phyloP scores from a whole-genome alignment of 1,140 invertebrate genomes.

The Probaryconus sp. region DNA sequence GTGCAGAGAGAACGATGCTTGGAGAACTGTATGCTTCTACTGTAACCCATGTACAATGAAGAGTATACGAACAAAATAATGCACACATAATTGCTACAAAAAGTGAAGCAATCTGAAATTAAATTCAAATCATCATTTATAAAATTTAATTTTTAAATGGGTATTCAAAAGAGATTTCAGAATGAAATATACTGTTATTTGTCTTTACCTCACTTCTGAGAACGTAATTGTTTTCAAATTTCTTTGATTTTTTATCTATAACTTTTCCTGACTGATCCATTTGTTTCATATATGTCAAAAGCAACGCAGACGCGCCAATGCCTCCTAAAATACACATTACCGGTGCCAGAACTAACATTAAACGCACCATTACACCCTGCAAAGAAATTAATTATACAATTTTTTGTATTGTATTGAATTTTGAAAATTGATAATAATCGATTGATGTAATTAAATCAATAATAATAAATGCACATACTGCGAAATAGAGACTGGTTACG shows the following conservation, averaged over 20 bases:
- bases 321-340: conserved; percentile 98
- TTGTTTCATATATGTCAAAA: conserved; percentile 95
- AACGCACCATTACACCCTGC: conserved; percentile 97
- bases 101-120: conserved; percentile 86
- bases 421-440: background rate
- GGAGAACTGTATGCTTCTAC: conserved; percentile 98
- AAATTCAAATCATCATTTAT: conserved; percentile 28
- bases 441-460: too few species aligned
- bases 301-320: conserved; percentile 93
- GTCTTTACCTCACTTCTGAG: conserved; percentile 91
- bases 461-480: conserved; percentile 82
- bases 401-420: background rate
- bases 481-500: conserved; percentile 98
- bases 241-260: conserved; percentile 83
- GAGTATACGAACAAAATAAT: conserved; percentile 93
- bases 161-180: too few species aligned
- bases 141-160: conserved; percentile 15
- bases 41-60: conserved; percentile 99
- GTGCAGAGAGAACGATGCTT: conserved; percentile 97
- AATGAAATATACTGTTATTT: conserved; percentile 10
- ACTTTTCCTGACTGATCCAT: conserved; percentile 80
- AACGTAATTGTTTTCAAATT: conserved; percentile 89
- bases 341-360: conserved; percentile 98
- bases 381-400: conserved; percentile 57
- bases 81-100: conserved; percentile 92